Percentiles rank a stretch among this genome's conserved stretches.
Conservation (phyloP, 2,797 vertebrate genomes). For the Periophthalmus magnuspinnatus region DNA sequence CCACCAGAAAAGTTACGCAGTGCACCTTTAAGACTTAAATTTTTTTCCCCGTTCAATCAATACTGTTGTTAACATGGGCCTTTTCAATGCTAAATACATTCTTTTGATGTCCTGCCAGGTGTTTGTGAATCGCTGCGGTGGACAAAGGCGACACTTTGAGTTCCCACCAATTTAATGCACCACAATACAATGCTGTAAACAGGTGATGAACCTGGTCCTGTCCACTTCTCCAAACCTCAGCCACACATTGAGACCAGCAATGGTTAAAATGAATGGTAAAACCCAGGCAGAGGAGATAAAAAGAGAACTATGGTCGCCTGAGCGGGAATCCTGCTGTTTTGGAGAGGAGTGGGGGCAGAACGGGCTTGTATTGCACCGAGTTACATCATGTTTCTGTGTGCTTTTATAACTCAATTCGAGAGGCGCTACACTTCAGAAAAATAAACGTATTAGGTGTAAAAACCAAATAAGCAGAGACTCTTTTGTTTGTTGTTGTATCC, state of each 20-base stretch:
- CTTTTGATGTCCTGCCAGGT: conserved; percentile 5
- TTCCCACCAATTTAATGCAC: conserved; percentile 52
- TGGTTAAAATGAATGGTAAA: conserved; percentile 58
- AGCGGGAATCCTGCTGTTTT: conserved; percentile 18
- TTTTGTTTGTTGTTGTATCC: conserved; percentile 16
- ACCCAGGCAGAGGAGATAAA: conserved; percentile 37
- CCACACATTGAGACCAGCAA: conserved; percentile 53
- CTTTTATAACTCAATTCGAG: conserved; percentile 14
- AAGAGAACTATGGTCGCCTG: conserved; percentile 24
- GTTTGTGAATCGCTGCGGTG: conserved; percentile 13
- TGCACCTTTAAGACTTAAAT: not conserved
- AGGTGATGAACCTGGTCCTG: conserved; percentile 60
- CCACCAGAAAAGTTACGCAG: not conserved
- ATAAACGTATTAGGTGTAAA: conserved; percentile 10
- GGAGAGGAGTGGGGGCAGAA: conserved; percentile 17
- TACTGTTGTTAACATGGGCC: not conserved
- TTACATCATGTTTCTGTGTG: conserved; percentile 16
- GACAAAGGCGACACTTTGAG: conserved; percentile 55
- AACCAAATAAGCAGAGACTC: conserved; percentile 1
- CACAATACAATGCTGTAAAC: conserved; percentile 44
- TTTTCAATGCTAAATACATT: not conserved
- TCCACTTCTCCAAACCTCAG: conserved; percentile 54
- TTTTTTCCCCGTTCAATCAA: not conserved
- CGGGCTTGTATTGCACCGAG: not conserved
- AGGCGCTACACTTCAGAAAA: conserved; percentile 3